A percentile compares a stretch with the other conserved stretches of the same genome.
These are phyloP conservation scores for Axinella damicornis DNA, from an alignment of 37 sponge, comb jelly and placozoan genomes.

Conservation along the genomic window DNA sequence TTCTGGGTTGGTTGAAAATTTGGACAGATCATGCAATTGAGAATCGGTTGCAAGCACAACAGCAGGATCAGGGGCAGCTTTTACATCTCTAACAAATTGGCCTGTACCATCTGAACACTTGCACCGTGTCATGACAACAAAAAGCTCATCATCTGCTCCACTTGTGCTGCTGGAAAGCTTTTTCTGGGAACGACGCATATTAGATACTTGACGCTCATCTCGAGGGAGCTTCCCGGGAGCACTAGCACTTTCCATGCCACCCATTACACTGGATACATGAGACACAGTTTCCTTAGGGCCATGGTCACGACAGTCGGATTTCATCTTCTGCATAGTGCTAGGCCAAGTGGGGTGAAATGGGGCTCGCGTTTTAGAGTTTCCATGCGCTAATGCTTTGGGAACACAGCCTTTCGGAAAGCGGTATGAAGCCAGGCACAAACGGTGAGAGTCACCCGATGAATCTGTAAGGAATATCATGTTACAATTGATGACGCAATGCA, in stretches of 20 bases:
- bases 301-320: too few species aligned
- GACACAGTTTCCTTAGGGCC: too few species aligned
- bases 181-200: neutral
- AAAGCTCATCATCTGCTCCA: conserved; percentile 33
- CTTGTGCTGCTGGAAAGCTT: neutral
- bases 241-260: too few species aligned
- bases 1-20: conserved; percentile 48
- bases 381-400: conserved; percentile 12
- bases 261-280: too few species aligned
- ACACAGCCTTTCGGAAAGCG: conserved; percentile 36
- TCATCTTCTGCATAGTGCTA: too few species aligned
- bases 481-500: too few species aligned
- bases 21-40: conserved; percentile 48
- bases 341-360: too few species aligned
- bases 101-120: conserved; percentile 34
- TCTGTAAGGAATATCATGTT: conserved; percentile 3
- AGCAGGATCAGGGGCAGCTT: conserved; percentile 65
- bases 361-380: too few species aligned
- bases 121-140: conserved; percentile 60
- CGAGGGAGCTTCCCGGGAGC: too few species aligned
- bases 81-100: conserved; percentile 49
- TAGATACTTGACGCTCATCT: too few species aligned
- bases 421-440: conserved; percentile 54
- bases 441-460: conserved; percentile 25
- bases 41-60: conserved; percentile 48